A percentile compares a stretch with the other conserved stretches of the same genome.
phyloP scores from a whole-genome alignment of 2,113 vertebrate genomes.

The Pycnonotus jocosus region DNA sequence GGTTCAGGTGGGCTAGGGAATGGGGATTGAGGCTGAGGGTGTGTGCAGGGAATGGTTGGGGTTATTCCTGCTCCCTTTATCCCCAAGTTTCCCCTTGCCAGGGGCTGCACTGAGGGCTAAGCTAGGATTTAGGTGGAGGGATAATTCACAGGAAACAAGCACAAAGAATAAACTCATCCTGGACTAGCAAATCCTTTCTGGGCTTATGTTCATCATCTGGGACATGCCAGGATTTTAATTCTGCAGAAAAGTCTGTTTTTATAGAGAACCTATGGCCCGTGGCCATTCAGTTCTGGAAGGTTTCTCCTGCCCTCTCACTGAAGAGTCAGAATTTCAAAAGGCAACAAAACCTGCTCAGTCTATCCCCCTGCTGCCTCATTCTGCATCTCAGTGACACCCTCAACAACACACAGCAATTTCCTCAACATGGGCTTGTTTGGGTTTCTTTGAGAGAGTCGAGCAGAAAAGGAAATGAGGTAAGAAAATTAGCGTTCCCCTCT shows the following conservation, averaged over 20 bases:
- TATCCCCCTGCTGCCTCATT: background rate
- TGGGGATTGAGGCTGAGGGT: too few relatives aligned
- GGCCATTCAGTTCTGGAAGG: background rate
- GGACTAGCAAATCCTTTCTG: background rate
- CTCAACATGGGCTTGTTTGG: background rate
- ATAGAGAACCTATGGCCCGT: background rate
- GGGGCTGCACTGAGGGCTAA: fast-evolving
- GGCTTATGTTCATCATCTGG: background rate
- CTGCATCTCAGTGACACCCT: background rate
- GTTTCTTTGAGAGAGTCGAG: background rate
- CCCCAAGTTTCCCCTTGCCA: background rate
- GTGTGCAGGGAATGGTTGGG: fast-evolving
- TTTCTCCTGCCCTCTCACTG: background rate
- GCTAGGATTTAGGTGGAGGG: fast-evolving
- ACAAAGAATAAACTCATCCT: background rate
- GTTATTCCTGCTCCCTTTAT: background rate
- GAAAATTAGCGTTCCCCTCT: background rate
- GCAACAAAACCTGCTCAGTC: background rate
- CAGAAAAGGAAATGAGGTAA: background rate
- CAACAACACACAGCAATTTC: background rate
- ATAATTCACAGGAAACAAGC: background rate
- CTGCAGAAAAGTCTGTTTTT: background rate
- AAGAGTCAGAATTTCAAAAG: background rate
- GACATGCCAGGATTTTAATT: background rate
- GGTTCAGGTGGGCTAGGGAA: background rate